These are phyloP conservation scores for Tiphia femorata DNA, from an alignment of 2,888 invertebrate genomes.

Conservation along the genomic window DNA sequence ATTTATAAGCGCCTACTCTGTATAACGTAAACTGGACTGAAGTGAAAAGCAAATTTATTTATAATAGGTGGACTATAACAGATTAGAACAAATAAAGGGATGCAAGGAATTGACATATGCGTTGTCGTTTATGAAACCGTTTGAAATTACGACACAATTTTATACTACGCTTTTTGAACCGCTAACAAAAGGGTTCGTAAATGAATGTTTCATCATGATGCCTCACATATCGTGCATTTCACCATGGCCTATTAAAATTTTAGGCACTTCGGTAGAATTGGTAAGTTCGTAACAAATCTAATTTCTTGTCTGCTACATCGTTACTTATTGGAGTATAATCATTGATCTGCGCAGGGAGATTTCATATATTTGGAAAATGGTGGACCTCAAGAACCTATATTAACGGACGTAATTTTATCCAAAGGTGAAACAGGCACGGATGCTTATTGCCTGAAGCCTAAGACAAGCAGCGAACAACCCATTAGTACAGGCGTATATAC, in stretches of 20 bases:
- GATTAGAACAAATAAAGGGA: slow-evolving; percentile 60
- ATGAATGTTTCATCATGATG: slow-evolving; percentile 79
- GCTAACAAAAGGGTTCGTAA: slow-evolving; percentile 76
- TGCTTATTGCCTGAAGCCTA: slow-evolving; percentile 69
- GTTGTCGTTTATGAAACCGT: slow-evolving; percentile 78
- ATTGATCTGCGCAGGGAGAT: slow-evolving; percentile 52
- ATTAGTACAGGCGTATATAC: slow-evolving; percentile 72
- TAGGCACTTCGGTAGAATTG: slow-evolving; percentile 76
- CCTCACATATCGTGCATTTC: slow-evolving; percentile 78
- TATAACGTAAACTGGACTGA: too few species aligned
- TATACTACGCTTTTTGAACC: slow-evolving; percentile 77
- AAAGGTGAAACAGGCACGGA: slow-evolving; percentile 72
- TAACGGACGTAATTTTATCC: slow-evolving; percentile 66
- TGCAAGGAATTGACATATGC: slow-evolving; percentile 74
- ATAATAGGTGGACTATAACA: slow-evolving; percentile 64
- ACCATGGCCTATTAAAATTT: slow-evolving; percentile 78
- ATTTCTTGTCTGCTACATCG: not conserved
- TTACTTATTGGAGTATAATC: not conserved
- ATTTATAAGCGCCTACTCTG: too few species aligned
- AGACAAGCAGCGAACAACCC: slow-evolving; percentile 68
- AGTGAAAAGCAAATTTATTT: too few species aligned
- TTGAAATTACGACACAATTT: slow-evolving; percentile 78
- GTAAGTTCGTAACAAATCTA: slow-evolving; percentile 58
- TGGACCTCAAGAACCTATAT: slow-evolving; percentile 46
- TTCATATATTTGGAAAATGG: slow-evolving; percentile 52